Base-by-base conservation (phyloP, 2,888 invertebrate genomes). In the Parthenolecanium corni region DNA sequence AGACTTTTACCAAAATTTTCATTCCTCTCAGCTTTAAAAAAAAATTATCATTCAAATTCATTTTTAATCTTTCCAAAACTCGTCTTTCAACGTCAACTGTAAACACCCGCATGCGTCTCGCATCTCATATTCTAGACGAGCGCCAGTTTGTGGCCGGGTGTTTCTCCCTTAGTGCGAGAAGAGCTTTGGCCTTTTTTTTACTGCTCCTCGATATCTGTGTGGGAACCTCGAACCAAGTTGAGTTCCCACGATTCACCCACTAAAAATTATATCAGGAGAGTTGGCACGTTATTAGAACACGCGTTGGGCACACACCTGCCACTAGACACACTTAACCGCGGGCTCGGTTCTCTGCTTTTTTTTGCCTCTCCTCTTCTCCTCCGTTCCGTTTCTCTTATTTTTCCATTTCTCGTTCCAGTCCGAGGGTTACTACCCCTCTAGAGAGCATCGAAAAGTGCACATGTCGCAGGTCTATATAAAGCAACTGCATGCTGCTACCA, bases 241-340 rank as follows among this genome's bases (percentile, higher is more conserved):
- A 21, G 58, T 58, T 58, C 58, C 58, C 58, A 58, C 58, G 58
- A 58, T 47, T 58, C 58, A 58, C 58, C 58, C 58, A 58, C 58
- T 24, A 58, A 58, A 58, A 25, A 58, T 47, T 46, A 58, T 58
- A 58, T 42, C 44, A 4, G 44, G 9, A 52, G 36, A 49, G 58
- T 25, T 46, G 24, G 46, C 47, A 36, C 58, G 58, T 25, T 46
- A 47, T 47, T 58, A 62, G 52, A 62, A 62, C 62, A 62, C 62
- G 62, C 62, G 62, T 62, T 62, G 20, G 53, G 62, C 62, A 62
- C 62, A 62, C 62, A 62, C 62, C 62, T 62, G 62, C 62, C 62
- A 53, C 62, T 31, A 53, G 52, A 49, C 44, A 11, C 42, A n/a
- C n/a, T 23, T 16, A 57, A 24, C 36, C 31, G 23, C 24, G 38